These are phyloP conservation scores for Phalacrocorax brasilianus DNA, from an alignment of 2,113 vertebrate genomes.

Conservation along the genomic window DNA sequence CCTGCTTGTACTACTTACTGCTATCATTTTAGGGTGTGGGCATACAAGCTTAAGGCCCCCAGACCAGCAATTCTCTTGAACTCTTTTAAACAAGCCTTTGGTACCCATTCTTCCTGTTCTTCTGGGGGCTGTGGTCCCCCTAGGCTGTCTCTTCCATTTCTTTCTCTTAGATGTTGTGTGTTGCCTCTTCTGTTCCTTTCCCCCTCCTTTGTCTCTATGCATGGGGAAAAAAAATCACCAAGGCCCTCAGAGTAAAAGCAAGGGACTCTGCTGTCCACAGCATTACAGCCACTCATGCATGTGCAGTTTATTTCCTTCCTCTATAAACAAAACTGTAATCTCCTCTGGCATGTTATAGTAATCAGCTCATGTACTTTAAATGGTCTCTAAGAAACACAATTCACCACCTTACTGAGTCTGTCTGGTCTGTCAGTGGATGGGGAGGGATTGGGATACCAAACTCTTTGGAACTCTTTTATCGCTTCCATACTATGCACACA, in stretches of 20 bases:
- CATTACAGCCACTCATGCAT: conserved; percentile 4
- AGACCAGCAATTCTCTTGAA: conserved; percentile 29
- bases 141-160: conserved; percentile 33
- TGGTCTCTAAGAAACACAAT: conserved; percentile 41
- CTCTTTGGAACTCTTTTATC: neutral
- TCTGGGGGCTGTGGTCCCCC: neutral
- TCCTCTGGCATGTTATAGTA: conserved; percentile 50
- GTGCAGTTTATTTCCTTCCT: conserved; percentile 31
- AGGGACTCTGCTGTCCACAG: conserved; percentile 14
- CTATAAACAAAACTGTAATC: conserved; percentile 29
- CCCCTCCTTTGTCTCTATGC: conserved; percentile 19
- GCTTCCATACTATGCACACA: neutral
- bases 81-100: conserved; percentile 32
- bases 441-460: neutral
- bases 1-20: conserved; percentile 28
- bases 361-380: conserved; percentile 57
- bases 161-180: conserved; percentile 35
- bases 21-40: conserved; percentile 1
- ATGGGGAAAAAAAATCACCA: conserved; percentile 36
- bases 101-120: neutral
- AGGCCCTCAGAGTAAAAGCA: conserved; percentile 18
- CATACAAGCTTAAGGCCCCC: neutral
- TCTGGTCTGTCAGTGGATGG: conserved; percentile 18
- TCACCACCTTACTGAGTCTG: conserved; percentile 40
- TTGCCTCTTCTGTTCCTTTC: neutral